phyloP scores from a whole-genome alignment of 2,113 vertebrate species.

The Ptyas mucosa region DNA sequence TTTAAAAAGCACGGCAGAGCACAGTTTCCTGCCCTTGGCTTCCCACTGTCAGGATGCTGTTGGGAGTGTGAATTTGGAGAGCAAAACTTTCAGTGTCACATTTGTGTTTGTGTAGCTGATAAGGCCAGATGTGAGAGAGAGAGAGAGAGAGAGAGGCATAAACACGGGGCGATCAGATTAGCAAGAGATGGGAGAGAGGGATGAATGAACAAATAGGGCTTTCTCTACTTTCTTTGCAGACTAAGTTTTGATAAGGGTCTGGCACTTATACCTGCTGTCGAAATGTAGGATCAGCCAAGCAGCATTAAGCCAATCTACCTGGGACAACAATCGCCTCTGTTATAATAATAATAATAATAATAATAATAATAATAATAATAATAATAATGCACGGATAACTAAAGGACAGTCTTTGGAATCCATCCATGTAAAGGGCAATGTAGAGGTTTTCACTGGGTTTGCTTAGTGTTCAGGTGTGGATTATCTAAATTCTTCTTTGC shows the following conservation, averaged over 20 bases:
- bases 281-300: not conserved
- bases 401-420: not conserved
- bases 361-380: not conserved
- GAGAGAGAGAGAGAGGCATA: not conserved
- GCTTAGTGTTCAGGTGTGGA: not conserved
- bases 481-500: not conserved
- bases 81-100: not conserved
- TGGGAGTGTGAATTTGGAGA: not conserved
- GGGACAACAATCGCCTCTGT: not conserved
- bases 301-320: not conserved
- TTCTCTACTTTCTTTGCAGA: not conserved
- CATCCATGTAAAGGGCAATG: not conserved
- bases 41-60: conserved; percentile 7
- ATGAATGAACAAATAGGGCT: not conserved
- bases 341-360: not conserved
- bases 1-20: conserved; percentile 12
- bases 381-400: not conserved
- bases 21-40: conserved; percentile 26
- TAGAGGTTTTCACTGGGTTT: not conserved
- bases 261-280: not conserved
- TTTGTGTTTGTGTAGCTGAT: not conserved
- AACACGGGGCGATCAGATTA: not conserved
- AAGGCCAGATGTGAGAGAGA: not conserved
- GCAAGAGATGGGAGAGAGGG: not conserved
- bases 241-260: not conserved